phyloP scores from a whole-genome alignment of 1,140 invertebrate species.

The Zaprionus taronus region DNA sequence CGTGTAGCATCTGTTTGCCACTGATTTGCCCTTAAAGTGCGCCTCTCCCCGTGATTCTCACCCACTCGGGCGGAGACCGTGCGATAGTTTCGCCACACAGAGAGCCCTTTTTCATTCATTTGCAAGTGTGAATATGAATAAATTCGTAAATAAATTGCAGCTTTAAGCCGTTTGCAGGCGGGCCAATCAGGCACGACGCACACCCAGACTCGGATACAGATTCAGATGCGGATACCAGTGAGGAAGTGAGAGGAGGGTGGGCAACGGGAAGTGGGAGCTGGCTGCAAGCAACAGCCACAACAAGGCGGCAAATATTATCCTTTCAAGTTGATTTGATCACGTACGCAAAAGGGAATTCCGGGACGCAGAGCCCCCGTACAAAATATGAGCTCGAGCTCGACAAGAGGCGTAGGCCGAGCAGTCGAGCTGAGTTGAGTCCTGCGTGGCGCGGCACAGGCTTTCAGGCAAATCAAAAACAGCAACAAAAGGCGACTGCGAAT shows the following conservation, averaged over 20 bases:
- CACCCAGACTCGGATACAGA: conserved; percentile 25
- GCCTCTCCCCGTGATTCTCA: conserved; percentile 2
- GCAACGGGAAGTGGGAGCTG: not conserved
- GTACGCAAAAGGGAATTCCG: conserved; percentile 84
- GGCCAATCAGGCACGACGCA: conserved; percentile 45
- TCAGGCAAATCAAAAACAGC: conserved; percentile 83
- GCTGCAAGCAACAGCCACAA: conserved; percentile 51
- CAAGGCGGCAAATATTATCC: conserved; percentile 82
- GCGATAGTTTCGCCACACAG: conserved; percentile 2
- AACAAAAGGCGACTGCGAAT: conserved; percentile 60
- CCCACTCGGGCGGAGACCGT: not conserved
- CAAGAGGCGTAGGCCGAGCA: conserved; percentile 40
- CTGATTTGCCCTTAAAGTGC: conserved; percentile 37
- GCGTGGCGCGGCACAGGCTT: conserved; percentile 52
- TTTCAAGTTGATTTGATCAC: conserved; percentile 85
- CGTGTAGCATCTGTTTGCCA: conserved; percentile 21
- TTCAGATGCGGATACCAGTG: conserved; percentile 9
- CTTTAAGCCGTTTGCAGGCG: conserved; percentile 65
- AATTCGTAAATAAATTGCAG: conserved; percentile 83
- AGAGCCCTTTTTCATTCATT: conserved; percentile 65
- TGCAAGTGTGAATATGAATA: conserved; percentile 84
- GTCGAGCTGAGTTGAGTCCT: conserved; percentile 29
- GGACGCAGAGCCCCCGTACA: conserved; percentile 66
- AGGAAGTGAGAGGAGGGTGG: not conserved
- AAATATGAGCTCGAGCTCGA: conserved; percentile 67